These are phyloP conservation scores for Odiellus spinosus DNA, from an alignment of 2,888 invertebrate species.

Conservation along the genomic window DNA sequence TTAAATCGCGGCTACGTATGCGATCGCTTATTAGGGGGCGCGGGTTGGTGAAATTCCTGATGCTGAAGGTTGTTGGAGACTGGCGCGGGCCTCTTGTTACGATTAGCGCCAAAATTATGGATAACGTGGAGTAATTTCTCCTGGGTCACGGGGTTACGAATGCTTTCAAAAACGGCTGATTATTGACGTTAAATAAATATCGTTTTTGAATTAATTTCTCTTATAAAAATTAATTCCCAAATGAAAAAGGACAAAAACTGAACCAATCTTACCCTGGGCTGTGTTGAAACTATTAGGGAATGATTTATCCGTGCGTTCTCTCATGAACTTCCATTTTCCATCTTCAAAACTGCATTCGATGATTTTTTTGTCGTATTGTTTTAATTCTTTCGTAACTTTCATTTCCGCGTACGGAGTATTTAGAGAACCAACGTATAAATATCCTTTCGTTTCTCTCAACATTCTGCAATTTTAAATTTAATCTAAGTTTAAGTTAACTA, in stretches of 20 bases:
- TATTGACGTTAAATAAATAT: constrained; percentile 1
- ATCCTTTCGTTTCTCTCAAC: constrained; percentile 48
- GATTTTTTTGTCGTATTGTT: constrained; percentile 74
- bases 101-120: too few species aligned
- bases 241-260: constrained; percentile 2
- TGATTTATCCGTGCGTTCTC: constrained; percentile 90
- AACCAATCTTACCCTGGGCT: constrained; percentile 44
- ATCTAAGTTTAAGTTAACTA: too few species aligned
- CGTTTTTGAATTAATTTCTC: background rate
- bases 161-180: constrained; percentile 64
- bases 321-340: constrained; percentile 74
- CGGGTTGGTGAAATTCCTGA: too few species aligned
- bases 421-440: constrained; percentile 53
- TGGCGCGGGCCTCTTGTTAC: too few species aligned
- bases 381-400: constrained; percentile 55
- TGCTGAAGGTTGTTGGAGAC: too few species aligned
- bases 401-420: constrained; percentile 52
- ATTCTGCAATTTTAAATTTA: constrained; percentile 35
- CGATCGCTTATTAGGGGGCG: too few species aligned
- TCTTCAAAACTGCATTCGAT: constrained; percentile 63
- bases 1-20: too few species aligned
- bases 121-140: constrained; percentile 60
- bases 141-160: constrained; percentile 66
- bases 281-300: constrained; percentile 80
- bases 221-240: background rate